Percentiles rank a stretch among this genome's conserved stretches.
Evolutionary conservation across 2,113 vertebrate species (phyloP).

Genomic region (Gracilinanus agilis): DNA sequence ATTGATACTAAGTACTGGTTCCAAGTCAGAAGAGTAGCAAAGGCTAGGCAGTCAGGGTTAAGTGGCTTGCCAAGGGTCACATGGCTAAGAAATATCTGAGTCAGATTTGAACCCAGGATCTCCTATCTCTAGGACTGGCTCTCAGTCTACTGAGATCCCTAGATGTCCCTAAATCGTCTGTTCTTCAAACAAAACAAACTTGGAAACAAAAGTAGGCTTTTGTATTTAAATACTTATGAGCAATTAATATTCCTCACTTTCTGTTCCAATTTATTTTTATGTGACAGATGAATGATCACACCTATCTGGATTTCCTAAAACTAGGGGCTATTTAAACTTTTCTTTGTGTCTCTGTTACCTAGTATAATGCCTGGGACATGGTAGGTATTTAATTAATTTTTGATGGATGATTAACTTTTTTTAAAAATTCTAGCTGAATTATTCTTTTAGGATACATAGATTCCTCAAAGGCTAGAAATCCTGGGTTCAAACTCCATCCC

Average conservation of each 20-base stretch:
- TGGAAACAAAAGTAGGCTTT: background rate
- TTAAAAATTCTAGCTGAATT: slow-evolving; percentile 68
- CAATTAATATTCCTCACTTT: slow-evolving; percentile 50
- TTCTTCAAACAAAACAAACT: slow-evolving; percentile 6
- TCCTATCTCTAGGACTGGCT: no score
- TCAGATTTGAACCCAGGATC: no score
- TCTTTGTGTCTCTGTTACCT: background rate
- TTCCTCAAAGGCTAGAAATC: slow-evolving; percentile 21
- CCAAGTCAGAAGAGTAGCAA: no score
- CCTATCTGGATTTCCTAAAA: slow-evolving; percentile 55
- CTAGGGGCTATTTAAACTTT: background rate
- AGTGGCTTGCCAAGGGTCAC: no score
- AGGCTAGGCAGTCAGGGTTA: no score
- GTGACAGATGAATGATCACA: slow-evolving; percentile 44
- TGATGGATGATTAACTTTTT: background rate
- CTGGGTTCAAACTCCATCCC: background rate
- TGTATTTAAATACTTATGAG: slow-evolving; percentile 30
- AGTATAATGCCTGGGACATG: background rate
- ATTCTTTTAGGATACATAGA: slow-evolving; percentile 44
- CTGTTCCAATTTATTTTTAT: slow-evolving; percentile 56
- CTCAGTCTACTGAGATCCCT: no score
- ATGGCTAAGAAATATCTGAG: no score
- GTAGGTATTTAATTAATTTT: background rate
- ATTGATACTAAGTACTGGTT: no score
- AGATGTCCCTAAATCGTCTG: no score